These are phyloP conservation scores for Phylloscopus trochilus DNA, from an alignment of 2,113 vertebrate species.

Conservation along the genomic window DNA sequence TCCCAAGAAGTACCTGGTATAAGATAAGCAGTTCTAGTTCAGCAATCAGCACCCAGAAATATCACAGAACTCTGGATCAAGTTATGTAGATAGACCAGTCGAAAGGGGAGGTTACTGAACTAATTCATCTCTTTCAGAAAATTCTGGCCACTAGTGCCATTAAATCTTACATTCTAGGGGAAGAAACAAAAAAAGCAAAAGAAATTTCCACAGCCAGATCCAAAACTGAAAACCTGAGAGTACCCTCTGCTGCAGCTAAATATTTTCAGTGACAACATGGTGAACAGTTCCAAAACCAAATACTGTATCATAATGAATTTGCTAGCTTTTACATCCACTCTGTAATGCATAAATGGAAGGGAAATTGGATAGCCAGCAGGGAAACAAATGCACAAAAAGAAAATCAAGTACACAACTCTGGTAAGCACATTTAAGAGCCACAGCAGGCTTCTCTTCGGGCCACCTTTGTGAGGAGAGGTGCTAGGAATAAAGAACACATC, in stretches of 20 bases:
- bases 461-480: not conserved
- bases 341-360: not conserved
- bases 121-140: not conserved
- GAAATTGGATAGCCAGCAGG: not conserved
- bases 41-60: not conserved
- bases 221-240: not conserved
- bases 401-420: accelerated
- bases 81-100: not conserved
- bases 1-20: not conserved
- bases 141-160: not conserved
- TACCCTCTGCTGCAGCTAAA: not conserved
- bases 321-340: not conserved
- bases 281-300: not conserved
- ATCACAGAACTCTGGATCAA: not conserved
- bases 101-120: not conserved
- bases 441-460: not conserved
- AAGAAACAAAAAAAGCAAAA: not conserved
- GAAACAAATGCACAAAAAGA: not conserved
- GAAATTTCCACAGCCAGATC: not conserved
- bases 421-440: not conserved
- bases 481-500: not conserved
- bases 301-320: not conserved
- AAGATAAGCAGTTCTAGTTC: not conserved
- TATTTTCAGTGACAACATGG: not conserved
- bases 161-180: not conserved